Base-by-base conservation (phyloP, 2,797 vertebrate species). In the Vespertilio murinus region DNA sequence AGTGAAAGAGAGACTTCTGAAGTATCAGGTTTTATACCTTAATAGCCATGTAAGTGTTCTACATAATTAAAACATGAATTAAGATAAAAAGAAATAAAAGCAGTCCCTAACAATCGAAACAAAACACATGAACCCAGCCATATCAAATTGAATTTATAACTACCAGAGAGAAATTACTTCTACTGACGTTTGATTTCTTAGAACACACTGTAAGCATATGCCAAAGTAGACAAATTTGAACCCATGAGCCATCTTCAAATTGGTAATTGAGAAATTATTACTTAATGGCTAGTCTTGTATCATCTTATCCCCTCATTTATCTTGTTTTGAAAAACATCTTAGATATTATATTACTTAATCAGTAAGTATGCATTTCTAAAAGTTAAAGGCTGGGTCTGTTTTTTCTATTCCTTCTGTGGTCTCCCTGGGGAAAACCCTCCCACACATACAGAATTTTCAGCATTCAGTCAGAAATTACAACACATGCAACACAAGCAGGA, bases 61-160 rank as follows among this genome's bases (percentile, higher is more conserved):
- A 61, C 30, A 30, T 94, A 71, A 79, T 90, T 94, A 84, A 94
- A 90, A 71, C 20, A 79, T 56, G 35, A 77, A 93, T 70, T 52
- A 84, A 59, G 33, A 69, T 9, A 52, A 71, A 89, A 77, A 88
- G 59, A 78, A 94, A 52, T 23, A 40, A 93, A 81, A 82, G 49
- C 78, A 75, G n/a, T 69, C 14, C 69, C 23, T 88, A 54, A 70
- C 75, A 81, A 49, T 33, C 56, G 20, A 80, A 79, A 38, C 35
- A 65, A 71, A 90, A n/a, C 38, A 69, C 1, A 30, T 30, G 22
- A 80, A 71, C 64, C 33, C 40, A 90, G 16, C 28, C 35, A 54
- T 61, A 42, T 42, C 16, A 59, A 67, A 14, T 65, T 84, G n/a
- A 20, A 87, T 20, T 47, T 75, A 17, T 74, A 67, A 74, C 20